Percentiles rank a stretch among this genome's conserved stretches.
Conservation (phyloP, 1,140 invertebrate species). For the Pissodes strobi region DNA sequence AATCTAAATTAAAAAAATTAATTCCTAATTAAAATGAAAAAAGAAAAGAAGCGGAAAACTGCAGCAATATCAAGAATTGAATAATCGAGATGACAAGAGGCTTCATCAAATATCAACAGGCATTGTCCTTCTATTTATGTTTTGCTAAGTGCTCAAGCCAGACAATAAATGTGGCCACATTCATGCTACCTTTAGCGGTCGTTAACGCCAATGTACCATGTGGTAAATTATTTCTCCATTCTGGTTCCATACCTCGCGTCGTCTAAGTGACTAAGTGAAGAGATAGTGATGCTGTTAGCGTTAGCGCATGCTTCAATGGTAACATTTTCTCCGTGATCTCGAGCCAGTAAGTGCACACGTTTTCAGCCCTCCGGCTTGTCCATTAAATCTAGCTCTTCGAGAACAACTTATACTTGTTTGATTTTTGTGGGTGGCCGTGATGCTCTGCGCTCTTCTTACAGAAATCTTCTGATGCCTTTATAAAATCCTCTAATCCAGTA, state of each 20-base stretch:
- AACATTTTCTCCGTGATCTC: constrained; percentile 52
- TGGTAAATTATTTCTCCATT: constrained; percentile 53
- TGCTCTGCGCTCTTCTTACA: constrained; percentile 42
- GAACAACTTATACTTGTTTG: constrained; percentile 46
- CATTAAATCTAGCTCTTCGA: constrained; percentile 39
- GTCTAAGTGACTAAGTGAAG: too few relatives aligned
- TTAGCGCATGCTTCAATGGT: constrained; percentile 53
- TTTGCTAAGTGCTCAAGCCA: constrained; percentile 50
- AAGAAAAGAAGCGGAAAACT: constrained; percentile 42
- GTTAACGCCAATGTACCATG: constrained; percentile 44
- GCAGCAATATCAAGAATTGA: too few relatives aligned
- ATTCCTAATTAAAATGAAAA: too few relatives aligned
- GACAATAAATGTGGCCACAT: constrained; percentile 46
- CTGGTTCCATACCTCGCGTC: too few relatives aligned
- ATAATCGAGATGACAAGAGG: constrained; percentile 53
- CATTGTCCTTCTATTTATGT: constrained; percentile 44
- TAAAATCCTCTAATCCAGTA: constrained; percentile 38
- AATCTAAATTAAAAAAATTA: too few relatives aligned
- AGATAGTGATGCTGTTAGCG: constrained; percentile 49
- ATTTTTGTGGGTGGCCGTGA: constrained; percentile 51
- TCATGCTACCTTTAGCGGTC: constrained; percentile 55
- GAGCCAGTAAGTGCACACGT: constrained; percentile 46
- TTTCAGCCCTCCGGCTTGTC: constrained; percentile 43
- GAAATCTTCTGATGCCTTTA: constrained; percentile 39
- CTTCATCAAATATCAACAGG: constrained; percentile 55